Evolutionary conservation across 2,113 vertebrate genomes (phyloP).

Genomic region (Tringa solitaria): DNA sequence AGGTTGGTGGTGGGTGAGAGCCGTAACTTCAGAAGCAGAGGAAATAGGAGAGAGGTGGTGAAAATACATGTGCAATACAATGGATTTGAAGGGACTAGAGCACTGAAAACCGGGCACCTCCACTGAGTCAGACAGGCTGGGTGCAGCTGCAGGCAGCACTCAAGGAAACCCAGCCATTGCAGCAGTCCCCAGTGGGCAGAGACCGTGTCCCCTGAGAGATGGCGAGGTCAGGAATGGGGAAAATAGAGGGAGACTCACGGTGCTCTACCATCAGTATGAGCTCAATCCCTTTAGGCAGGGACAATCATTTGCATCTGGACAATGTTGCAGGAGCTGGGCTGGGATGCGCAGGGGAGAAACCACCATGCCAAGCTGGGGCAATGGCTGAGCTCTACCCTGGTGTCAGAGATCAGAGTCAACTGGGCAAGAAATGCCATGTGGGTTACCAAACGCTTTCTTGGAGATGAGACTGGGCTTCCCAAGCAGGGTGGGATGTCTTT

Average conservation of each 20-base stretch:
- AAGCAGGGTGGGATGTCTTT: not conserved
- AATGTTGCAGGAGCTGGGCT: not conserved
- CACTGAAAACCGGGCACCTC: not conserved
- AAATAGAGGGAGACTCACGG: not conserved
- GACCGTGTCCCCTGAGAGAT: not conserved
- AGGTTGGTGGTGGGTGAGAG: not conserved
- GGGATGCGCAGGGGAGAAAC: not conserved
- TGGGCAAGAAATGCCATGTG: not conserved
- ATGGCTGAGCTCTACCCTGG: not conserved
- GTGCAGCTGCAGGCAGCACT: slow-evolving; percentile 19
- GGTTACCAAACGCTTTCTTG: slow-evolving; percentile 4
- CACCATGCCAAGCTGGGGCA: not conserved
- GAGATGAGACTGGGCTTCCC: not conserved
- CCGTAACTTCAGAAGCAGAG: not conserved
- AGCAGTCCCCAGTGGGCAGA: not conserved
- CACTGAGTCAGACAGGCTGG: not conserved
- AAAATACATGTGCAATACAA: not conserved
- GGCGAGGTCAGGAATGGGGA: not conserved
- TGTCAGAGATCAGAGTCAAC: not conserved
- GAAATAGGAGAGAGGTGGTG: not conserved
- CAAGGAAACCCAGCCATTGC: not conserved
- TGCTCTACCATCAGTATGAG: not conserved
- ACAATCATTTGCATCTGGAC: not conserved
- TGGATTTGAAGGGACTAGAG: not conserved
- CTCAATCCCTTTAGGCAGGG: slow-evolving; percentile 10